These are phyloP conservation scores for Smittia aterrima DNA, from an alignment of 2,888 invertebrate species.

Conservation along the genomic window DNA sequence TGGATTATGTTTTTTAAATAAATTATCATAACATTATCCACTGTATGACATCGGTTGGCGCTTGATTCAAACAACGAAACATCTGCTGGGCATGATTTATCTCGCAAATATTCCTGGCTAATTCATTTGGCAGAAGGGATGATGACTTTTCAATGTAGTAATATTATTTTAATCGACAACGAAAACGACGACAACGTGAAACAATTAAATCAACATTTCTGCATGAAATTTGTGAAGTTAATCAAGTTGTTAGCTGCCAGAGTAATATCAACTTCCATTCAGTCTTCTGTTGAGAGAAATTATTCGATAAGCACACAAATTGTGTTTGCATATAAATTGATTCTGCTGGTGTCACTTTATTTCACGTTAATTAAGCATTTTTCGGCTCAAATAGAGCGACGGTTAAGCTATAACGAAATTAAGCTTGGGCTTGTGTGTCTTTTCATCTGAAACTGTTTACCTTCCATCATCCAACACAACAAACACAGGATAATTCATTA, in stretches of 20 bases:
- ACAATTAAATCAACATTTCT: too few species aligned
- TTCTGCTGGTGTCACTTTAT: neutral
- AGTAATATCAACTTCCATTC: too few species aligned
- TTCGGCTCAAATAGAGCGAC: too few species aligned
- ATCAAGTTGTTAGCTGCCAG: too few species aligned
- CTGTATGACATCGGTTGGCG: neutral
- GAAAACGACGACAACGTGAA: too few species aligned
- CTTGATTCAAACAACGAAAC: neutral
- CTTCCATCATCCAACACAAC: neutral
- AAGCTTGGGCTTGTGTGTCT: neutral
- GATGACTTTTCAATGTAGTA: too few species aligned
- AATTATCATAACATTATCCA: neutral
- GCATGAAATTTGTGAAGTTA: too few species aligned
- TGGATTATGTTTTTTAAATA: neutral
- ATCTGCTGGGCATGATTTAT: neutral
- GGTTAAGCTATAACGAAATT: neutral
- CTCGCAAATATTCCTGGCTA: neutral
- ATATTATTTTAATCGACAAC: too few species aligned
- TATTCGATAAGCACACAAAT: too few species aligned
- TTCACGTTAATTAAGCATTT: neutral
- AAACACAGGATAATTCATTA: constrained; percentile 14
- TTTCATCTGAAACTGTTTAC: neutral
- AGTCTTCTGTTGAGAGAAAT: too few species aligned
- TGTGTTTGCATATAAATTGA: neutral
- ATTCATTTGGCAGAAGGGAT: too few species aligned